Evolutionary conservation across 2,113 vertebrate genomes (phyloP), one percentile per base, ranked within the genome.

Genomic region (Plotosus lineatus): DNA sequence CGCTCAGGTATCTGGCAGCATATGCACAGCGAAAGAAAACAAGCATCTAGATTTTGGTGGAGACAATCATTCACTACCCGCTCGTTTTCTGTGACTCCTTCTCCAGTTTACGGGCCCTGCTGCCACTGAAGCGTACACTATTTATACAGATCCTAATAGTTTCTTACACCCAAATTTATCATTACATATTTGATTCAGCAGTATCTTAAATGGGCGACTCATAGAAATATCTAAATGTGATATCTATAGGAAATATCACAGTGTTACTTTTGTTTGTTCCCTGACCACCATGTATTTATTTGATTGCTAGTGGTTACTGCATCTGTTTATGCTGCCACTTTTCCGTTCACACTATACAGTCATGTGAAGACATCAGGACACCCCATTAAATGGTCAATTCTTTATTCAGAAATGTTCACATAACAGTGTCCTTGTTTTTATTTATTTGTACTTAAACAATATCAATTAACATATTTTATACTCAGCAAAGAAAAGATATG

Each of bases 271-370:
- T 14, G n/a, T 69, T n/a, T 19, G 44, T n/a, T 19, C 14, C 31
- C n/a, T 31, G n/a, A 71, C 26, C 17, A 17, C 15, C 69, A 2
- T 33, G 69, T 72, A 50, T 72, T 50, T 72, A 46, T 50, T 72
- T 50, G n/a, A n/a, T n/a, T 42, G 63, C 63, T 68, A 42, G 21
- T 6, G 44, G 44, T 19, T 31, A 33, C 26, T 15, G 23, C 44
- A 40, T 77, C 56, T 63, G 75, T 61, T 61, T 63, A 23, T 75
- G 73, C 50, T 75, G 48, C 53, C 17, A 11, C 17, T 7, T 26
- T 33, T 15, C n/a, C 51, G 26, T 75, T 75, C 53, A 78, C 75
- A 58, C 46, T 86, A 50, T 56, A 51, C 50, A 5, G 85, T n/a
- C n/a, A n/a, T n/a, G n/a, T n/a, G n/a, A n/a, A n/a, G n/a, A n/a